A percentile compares a stretch with the other conserved stretches of the same genome.
These are phyloP conservation scores for Micromesistius poutassou DNA, from an alignment of 2,797 vertebrate species.

Conservation along the genomic window DNA sequence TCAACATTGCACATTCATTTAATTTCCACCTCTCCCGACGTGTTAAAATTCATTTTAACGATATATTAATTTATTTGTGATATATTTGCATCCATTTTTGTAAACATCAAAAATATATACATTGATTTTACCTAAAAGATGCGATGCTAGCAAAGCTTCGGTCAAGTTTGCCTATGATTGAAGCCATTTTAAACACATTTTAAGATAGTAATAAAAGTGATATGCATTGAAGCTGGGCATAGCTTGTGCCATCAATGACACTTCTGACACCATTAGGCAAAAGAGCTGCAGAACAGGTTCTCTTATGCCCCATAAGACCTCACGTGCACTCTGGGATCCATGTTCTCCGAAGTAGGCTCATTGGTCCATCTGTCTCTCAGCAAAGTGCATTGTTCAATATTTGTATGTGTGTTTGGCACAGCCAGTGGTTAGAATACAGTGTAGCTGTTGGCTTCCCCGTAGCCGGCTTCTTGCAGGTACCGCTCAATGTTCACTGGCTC, in stretches of 20 bases:
- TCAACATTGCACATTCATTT: neutral
- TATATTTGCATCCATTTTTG: slow-evolving; percentile 22
- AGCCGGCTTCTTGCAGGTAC: slow-evolving; percentile 83
- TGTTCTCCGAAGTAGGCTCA: slow-evolving; percentile 8
- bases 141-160: neutral
- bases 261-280: slow-evolving; percentile 11
- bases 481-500: slow-evolving; percentile 78
- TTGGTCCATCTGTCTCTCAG: slow-evolving; percentile 12
- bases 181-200: neutral
- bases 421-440: slow-evolving; percentile 78
- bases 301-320: slow-evolving; percentile 12
- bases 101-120: slow-evolving; percentile 40
- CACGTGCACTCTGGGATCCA: neutral
- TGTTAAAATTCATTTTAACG: neutral
- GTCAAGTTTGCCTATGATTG: slow-evolving; percentile 37
- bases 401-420: neutral
- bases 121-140: slow-evolving; percentile 13
- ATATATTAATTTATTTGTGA: slow-evolving; percentile 31
- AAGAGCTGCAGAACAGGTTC: slow-evolving; percentile 17
- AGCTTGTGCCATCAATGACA: neutral
- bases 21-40: neutral
- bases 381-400: slow-evolving; percentile 28
- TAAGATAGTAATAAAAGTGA: neutral
- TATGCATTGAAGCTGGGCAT: neutral
- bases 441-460: slow-evolving; percentile 74